Evolutionary conservation across 2,888 invertebrate species (phyloP), one percentile per base, ranked within the genome.

Genomic region (Luperina testacea): DNA sequence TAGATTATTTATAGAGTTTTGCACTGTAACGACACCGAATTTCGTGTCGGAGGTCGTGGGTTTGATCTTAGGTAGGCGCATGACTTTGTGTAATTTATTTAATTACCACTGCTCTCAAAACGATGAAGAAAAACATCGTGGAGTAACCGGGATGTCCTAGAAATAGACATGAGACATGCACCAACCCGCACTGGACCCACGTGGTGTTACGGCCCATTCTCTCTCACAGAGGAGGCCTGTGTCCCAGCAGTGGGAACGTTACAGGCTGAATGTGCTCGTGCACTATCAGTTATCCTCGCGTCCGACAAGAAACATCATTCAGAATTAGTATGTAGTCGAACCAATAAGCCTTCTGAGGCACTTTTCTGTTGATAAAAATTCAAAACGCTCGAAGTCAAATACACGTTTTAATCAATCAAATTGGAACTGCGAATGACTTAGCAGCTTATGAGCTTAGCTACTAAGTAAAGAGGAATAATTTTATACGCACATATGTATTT

Each of bases 341-440:
- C 32, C 5, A 42, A 32, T 42, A 73, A 20, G 24, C 9, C 15
- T 24, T 24, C 7, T 15, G 17, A 67, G n/a, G n/a, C 45, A 53
- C 3, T 24, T 38, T 72, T 61, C 11, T 65, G 27, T 32, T 67
- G 32, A 70, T 76, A 59, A 57, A 73, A 75, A 71, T 65, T 73
- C 45, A 64, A 74, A 64, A 53, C 53, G 24, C 17, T 59, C 9
- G 15, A 42, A 42, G 38, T 59, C 51, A 65, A 68, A 72, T 42
- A 53, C 9, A 9, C 27, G 38, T 72, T 80, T 78, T 24, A 73
- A 70, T 64, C 67, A 65, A 76, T 71, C 3, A 64, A 80, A 83
- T 72, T 83, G 27, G 20, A 72, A 65, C n/a, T 48, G 57, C 20
- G 64, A 61, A 45, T 65, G 11, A 61, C 61, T 74, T 38, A 32